These are phyloP conservation scores for Belgica antarctica DNA, from an alignment of 2,888 invertebrate genomes.

Conservation along the genomic window DNA sequence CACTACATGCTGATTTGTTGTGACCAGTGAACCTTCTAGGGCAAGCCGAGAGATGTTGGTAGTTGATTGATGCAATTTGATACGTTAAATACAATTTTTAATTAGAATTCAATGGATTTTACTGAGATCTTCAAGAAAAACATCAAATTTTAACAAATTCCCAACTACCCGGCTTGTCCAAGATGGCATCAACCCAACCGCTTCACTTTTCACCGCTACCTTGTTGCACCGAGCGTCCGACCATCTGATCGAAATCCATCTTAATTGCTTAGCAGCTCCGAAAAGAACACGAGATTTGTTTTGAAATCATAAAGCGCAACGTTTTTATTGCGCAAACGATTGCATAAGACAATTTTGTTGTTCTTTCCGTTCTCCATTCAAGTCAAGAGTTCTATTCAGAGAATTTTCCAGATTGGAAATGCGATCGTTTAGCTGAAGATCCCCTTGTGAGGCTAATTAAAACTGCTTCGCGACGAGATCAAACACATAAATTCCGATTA, in stretches of 20 bases:
- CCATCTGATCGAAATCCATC: conserved; percentile 33
- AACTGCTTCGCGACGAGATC: not conserved
- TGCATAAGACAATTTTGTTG: not conserved
- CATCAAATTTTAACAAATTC: too few species aligned
- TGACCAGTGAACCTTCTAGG: too few species aligned
- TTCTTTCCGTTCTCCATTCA: not conserved
- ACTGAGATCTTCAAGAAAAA: too few species aligned
- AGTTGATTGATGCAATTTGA: too few species aligned
- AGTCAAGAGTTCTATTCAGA: not conserved
- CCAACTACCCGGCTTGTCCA: too few species aligned
- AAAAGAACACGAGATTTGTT: too few species aligned
- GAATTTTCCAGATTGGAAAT: too few species aligned
- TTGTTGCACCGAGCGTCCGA: not conserved
- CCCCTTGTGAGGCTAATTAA: not conserved
- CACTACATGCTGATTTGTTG: not conserved
- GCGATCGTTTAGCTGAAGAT: not conserved
- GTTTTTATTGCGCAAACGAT: not conserved
- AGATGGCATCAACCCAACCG: not conserved
- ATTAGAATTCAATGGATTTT: too few species aligned
- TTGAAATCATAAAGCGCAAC: not conserved
- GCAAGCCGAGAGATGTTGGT: too few species aligned
- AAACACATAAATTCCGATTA: conserved; percentile 29
- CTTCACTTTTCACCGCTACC: not conserved
- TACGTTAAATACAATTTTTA: too few species aligned
- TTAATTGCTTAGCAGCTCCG: conserved; percentile 8